These are phyloP conservation scores for Lamellibrachia columna DNA, from an alignment of 2,888 invertebrate species.

Conservation along the genomic window DNA sequence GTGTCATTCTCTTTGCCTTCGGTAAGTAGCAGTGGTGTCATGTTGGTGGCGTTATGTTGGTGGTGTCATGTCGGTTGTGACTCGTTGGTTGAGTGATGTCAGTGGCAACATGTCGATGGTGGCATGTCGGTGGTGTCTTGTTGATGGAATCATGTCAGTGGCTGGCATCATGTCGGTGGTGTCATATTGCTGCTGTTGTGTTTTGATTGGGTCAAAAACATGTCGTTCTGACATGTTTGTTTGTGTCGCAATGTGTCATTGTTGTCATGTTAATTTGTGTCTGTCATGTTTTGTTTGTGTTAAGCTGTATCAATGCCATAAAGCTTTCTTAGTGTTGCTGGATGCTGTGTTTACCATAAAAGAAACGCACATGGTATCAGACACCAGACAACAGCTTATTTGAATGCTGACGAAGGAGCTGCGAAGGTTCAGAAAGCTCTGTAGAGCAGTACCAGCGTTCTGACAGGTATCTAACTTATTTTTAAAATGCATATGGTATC, in stretches of 20 bases:
- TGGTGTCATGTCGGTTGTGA: slow-evolving; percentile 18
- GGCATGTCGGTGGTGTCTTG: too few species aligned
- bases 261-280: neutral
- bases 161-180: neutral
- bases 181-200: neutral
- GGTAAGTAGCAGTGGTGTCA: slow-evolving; percentile 48
- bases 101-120: too few species aligned
- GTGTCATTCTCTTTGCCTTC: slow-evolving; percentile 59
- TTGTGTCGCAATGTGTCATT: neutral
- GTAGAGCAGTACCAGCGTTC: too few species aligned
- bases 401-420: too few species aligned
- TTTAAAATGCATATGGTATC: neutral
- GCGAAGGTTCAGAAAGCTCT: too few species aligned
- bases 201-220: neutral
- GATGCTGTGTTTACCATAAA: too few species aligned
- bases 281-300: too few species aligned
- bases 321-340: neutral
- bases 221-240: slow-evolving; percentile 18
- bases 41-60: slow-evolving; percentile 17
- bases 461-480: too few species aligned
- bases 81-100: neutral
- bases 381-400: too few species aligned
- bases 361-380: too few species aligned
- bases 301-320: neutral
- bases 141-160: neutral